Evolutionary conservation across 2,888 invertebrate species (phyloP).

Genomic region (Nudaria mundana): DNA sequence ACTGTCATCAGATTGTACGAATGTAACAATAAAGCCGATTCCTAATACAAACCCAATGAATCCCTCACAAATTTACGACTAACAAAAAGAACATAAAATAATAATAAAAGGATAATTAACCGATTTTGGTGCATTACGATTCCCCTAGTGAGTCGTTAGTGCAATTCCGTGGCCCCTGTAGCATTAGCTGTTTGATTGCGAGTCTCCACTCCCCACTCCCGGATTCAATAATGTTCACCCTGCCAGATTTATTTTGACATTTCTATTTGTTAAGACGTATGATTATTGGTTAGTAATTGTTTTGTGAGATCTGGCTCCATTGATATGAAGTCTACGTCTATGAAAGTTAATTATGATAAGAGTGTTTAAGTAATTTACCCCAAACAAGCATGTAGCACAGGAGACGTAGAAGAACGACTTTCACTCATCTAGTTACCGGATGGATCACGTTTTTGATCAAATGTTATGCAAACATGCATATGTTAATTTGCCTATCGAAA

Average conservation of each 20-base stretch:
- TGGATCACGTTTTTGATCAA: too few relatives aligned
- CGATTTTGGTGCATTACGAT: slow-evolving; percentile 73
- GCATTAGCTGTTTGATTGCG: slow-evolving; percentile 68
- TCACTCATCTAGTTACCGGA: too few relatives aligned
- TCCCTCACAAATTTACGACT: slow-evolving; percentile 4
- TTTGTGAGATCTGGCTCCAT: slow-evolving; percentile 36
- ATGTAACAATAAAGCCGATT: too few relatives aligned
- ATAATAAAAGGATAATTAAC: slow-evolving; percentile 80
- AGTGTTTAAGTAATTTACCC: too few relatives aligned
- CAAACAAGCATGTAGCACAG: too few relatives aligned
- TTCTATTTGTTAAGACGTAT: slow-evolving; percentile 70
- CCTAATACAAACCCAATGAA: neutral
- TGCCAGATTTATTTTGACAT: slow-evolving; percentile 69
- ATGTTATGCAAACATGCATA: too few relatives aligned
- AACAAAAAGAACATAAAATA: slow-evolving; percentile 62
- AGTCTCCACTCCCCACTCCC: slow-evolving; percentile 37
- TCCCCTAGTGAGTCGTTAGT: slow-evolving; percentile 55
- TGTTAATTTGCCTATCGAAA: too few relatives aligned
- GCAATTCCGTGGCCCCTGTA: slow-evolving; percentile 49
- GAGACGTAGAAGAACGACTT: too few relatives aligned
- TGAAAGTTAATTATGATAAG: too few relatives aligned
- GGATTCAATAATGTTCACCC: slow-evolving; percentile 66
- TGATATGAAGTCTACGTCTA: too few relatives aligned
- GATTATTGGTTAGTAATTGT: slow-evolving; percentile 68
- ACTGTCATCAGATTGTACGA: too few relatives aligned